A percentile compares a stretch with the other conserved stretches of the same genome.
These are phyloP conservation scores for Trichonephila inaurata DNA, from an alignment of 1,140 invertebrate species.

Conservation along the genomic window DNA sequence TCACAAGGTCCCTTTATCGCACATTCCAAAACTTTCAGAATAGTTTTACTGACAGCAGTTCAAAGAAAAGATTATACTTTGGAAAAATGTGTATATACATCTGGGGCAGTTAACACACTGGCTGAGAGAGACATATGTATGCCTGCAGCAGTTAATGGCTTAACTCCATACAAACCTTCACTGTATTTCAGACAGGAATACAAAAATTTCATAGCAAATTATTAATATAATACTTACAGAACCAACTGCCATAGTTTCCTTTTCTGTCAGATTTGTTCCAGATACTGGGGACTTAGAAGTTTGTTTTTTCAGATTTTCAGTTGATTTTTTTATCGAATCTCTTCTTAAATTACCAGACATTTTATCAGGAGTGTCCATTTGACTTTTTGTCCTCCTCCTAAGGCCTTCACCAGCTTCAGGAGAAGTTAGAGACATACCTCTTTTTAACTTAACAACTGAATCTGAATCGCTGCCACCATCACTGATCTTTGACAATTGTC, in stretches of 20 bases:
- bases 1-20: too few species aligned
- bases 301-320: not conserved
- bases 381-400: conserved; percentile 39
- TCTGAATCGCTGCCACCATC: conserved; percentile 48
- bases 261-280: conserved; percentile 62
- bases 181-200: too few species aligned
- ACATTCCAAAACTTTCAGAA: too few species aligned
- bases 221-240: conserved; percentile 53
- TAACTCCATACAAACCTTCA: too few species aligned
- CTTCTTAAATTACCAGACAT: not conserved
- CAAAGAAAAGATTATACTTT: too few species aligned
- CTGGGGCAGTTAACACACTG: too few species aligned
- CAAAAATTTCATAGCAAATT: too few species aligned
- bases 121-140: too few species aligned
- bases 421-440: not conserved
- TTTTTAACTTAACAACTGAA: not conserved
- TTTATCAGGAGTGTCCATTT: not conserved
- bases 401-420: conserved; percentile 34
- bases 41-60: too few species aligned
- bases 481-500: conserved; percentile 67
- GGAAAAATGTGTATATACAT: too few species aligned
- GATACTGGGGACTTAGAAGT: not conserved
- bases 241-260: conserved; percentile 66
- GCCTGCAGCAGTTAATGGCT: too few species aligned
- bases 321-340: not conserved